A percentile compares a stretch with the other conserved stretches of the same genome.
Conservation (phyloP, 2,797 vertebrate genomes). For the Uromys caudimaculatus region DNA sequence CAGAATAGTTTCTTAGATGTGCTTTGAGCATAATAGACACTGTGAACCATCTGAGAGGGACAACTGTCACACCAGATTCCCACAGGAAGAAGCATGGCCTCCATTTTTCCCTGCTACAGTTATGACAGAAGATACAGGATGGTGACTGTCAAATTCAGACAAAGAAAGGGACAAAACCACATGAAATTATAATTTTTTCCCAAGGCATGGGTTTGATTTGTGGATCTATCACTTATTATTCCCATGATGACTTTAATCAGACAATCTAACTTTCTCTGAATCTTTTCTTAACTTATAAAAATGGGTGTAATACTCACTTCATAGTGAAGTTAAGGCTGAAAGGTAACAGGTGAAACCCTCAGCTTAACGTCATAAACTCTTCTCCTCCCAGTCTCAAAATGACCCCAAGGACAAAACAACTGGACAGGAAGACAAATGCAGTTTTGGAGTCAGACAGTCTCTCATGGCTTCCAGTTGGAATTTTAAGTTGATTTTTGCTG, state of each 20-base stretch:
- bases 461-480: conserved; percentile 14
- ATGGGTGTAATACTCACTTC: background rate
- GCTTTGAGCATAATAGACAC: conserved; percentile 4
- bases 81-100: background rate
- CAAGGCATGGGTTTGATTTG: conserved; percentile 26
- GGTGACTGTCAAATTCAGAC: conserved; percentile 47
- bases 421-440: background rate
- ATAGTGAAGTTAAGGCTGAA: conserved; percentile 17
- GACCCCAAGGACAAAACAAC: conserved; percentile 31
- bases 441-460: conserved; percentile 17
- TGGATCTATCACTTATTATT: conserved; percentile 5
- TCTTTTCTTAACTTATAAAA: conserved; percentile 10
- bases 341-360: background rate
- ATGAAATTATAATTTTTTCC: conserved; percentile 30
- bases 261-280: conserved; percentile 8
- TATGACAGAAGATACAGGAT: background rate
- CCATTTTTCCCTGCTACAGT: background rate
- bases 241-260: conserved; percentile 10
- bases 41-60: background rate
- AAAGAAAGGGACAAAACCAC: conserved; percentile 5
- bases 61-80: background rate
- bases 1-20: background rate
- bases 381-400: conserved; percentile 24
- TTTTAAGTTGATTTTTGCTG: conserved; percentile 6
- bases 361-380: conserved; percentile 10